Evolutionary conservation across 2,113 vertebrate genomes (phyloP), one percentile per base, ranked within the genome.

Genomic region (Sander vitreus): DNA sequence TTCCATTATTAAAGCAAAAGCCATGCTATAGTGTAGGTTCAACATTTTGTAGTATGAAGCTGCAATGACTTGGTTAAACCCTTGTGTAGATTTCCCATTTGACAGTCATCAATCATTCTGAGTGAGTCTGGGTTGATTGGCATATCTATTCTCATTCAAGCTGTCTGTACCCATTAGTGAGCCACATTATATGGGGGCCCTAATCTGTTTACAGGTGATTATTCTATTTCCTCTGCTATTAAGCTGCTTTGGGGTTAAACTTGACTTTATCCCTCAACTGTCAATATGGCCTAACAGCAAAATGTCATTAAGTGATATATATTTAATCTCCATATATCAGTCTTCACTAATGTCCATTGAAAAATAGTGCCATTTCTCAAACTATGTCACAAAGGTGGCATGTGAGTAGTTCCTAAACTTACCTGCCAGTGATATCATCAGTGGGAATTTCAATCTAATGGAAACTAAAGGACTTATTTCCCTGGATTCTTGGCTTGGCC

Each of bases 71-170:
- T 25, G 39, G 47, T 48, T 21, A 71, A 83, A 78, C 63, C 62
- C 79, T 64, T 75, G 64, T 76, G 84, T 89, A 65, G 59, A 71
- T 58, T 72, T 43, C 18, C 78, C 69, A 88, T 62, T 77, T 89
- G 90, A 87, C 90, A 91, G 78, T 88, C 93, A 94, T 95, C 93
- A 89, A 93, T 95, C 93, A 94, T 78, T 39, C 14, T 25, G 75
- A 84, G 76, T 91, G 85, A 74, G 76, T 68, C 45, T 12, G 70
- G 63, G 73, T 78, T 89, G 92, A 93, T 81, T 88, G 91, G 92
- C 78, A 63, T 89, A 94, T 95, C 92, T 87, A 91, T 94, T 91
- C 90, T 94, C 92, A 94, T 95, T 90, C 81, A 74, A 79, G 58
- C 89, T 93, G 94, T 93, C 94, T 74, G 82, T 81, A 83, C 53